Percentiles rank a stretch among this genome's conserved stretches.
These are phyloP conservation scores for Melanargia galathea DNA, from an alignment of 2,888 invertebrate genomes.

Conservation along the genomic window DNA sequence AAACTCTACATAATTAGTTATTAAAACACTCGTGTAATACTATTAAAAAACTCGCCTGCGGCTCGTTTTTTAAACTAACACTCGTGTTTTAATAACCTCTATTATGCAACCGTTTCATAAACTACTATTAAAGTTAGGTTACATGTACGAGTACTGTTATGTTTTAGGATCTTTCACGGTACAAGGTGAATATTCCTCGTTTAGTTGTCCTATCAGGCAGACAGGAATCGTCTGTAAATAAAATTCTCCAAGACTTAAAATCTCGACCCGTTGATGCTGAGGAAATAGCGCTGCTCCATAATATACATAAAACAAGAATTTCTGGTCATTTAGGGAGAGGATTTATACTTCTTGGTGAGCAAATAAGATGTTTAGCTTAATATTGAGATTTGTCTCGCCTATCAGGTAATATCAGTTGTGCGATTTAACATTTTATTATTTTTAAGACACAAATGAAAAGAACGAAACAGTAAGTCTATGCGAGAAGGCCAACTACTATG, in stretches of 20 bases:
- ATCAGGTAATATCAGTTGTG: too few species aligned
- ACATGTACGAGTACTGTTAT: background rate
- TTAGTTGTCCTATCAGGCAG: conserved; percentile 61
- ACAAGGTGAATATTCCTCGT: conserved; percentile 57
- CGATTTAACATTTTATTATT: conserved; percentile 5
- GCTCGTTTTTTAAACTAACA: too few species aligned
- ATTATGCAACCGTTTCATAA: too few species aligned
- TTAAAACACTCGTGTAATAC: too few species aligned
- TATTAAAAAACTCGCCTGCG: too few species aligned
- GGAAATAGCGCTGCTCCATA: conserved; percentile 62
- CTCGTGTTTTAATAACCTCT: too few species aligned
- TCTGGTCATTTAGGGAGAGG: conserved; percentile 67
- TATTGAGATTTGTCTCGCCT: too few species aligned
- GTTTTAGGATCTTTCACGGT: conserved; percentile 54
- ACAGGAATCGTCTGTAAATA: conserved; percentile 52
- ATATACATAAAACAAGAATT: conserved; percentile 56
- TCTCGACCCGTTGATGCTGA: conserved; percentile 62
- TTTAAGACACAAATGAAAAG: conserved; percentile 51
- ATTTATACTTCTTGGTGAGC: conserved; percentile 56
- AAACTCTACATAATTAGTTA: too few species aligned
- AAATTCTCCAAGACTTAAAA: conserved; percentile 56
- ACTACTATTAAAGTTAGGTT: too few species aligned
- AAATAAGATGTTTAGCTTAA: background rate
- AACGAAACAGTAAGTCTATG: conserved; percentile 52
- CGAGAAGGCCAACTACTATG: conserved; percentile 55